A percentile compares a stretch with the other conserved stretches of the same genome.
Conservation (phyloP, 2,797 vertebrate genomes). For the Neoniphon sammara region DNA sequence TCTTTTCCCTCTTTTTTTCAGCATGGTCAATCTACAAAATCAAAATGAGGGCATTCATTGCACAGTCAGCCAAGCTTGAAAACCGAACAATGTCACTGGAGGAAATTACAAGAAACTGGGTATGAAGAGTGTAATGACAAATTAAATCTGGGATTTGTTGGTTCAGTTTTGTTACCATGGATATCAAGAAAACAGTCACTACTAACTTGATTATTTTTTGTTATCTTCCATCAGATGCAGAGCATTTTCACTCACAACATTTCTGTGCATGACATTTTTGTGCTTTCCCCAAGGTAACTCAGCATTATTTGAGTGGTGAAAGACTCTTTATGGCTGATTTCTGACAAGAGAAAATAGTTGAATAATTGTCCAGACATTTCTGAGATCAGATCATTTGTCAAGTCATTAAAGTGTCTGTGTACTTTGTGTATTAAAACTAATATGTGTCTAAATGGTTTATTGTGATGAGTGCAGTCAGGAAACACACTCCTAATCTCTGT, state of each 20-base stretch:
- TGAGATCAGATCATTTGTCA: too few relatives aligned
- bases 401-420: too few relatives aligned
- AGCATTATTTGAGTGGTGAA: not conserved
- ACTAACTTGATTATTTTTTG: not conserved
- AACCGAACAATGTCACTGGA: conserved; percentile 37
- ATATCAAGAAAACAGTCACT: not conserved
- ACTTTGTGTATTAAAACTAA: too few relatives aligned
- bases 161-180: not conserved
- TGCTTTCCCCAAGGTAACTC: conserved; percentile 69
- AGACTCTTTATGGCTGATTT: not conserved
- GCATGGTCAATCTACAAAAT: conserved; percentile 78
- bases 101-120: conserved; percentile 72
- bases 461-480: not conserved
- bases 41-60: conserved; percentile 56
- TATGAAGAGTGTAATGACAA: conserved; percentile 55
- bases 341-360: not conserved
- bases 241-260: conserved; percentile 62
- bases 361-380: not conserved
- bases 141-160: too few relatives aligned
- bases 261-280: conserved; percentile 55
- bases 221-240: conserved; percentile 68
- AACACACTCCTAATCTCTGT: conserved; percentile 29
- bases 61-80: not conserved
- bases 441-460: not conserved
- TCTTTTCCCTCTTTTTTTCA: conserved; percentile 46